Evolutionary conservation across 2,113 vertebrate species (phyloP), one percentile per base, ranked within the genome.

Genomic region (Serilophus lunatus): DNA sequence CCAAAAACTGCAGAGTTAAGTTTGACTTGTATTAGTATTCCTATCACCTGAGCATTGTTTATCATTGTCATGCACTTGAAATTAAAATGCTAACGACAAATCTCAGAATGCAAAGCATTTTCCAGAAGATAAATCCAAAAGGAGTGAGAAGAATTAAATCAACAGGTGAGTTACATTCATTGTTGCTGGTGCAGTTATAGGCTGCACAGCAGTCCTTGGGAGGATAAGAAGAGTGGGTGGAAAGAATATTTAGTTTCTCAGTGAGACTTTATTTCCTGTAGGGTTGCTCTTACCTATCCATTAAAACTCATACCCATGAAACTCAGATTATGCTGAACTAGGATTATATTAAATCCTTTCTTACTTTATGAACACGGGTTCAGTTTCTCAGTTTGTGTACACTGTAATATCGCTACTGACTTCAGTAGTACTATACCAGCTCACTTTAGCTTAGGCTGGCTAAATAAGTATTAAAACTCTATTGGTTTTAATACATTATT

Each of bases 71-170:
- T 33, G 40, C 70, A 82, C 49, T 83, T 92, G 74, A 97, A 95
- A 95, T 86, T 82, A 96, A 97, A 96, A 97, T 74, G 75, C 44
- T 92, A 51, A 90, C 92, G 60, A 91, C 66, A 80, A 95, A 74
- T 82, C 75, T 88, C 91, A 91, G 42, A 77, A 94, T 65, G 68
- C 65, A 80, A 90, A 88, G 18, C 47, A 69, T 86, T 95, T 95
- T 96, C 63, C 57, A 78, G 72, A 90, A 96, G 71, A 94, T 53
- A 91, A 85, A 95, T 68, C 24, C 92, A 80, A 95, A 97, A 69
- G n/a, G n/a, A 90, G 25, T 23, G 80, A 82, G 83, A 85, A 79
- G 57, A 90, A 72, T 80, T 80, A 90, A 65, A 94, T 82, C 75
- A 83, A 54, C 61, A 95, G 33, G 63, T 59, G 54, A 78, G 50